A percentile compares a stretch with the other conserved stretches of the same genome.
Evolutionary conservation across 2,113 vertebrate genomes (phyloP).

Genomic region (Solea solea): DNA sequence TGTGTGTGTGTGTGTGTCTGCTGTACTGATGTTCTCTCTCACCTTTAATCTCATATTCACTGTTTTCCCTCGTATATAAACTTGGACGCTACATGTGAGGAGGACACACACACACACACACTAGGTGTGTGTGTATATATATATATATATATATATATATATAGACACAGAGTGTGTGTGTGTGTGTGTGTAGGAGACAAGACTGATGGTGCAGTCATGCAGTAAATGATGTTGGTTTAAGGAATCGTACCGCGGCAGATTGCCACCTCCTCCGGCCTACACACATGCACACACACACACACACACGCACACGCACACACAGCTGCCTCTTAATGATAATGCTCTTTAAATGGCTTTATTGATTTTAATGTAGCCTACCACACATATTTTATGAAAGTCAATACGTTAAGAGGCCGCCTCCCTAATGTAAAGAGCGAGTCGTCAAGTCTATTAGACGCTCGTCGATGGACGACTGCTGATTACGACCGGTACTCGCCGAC

Average conservation of each 20-base stretch:
- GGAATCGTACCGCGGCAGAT: slow-evolving; percentile 46
- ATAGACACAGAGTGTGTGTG: too few species aligned
- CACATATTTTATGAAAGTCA: slow-evolving; percentile 78
- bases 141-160: too few species aligned
- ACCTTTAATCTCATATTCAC: too few species aligned
- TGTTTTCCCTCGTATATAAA: too few species aligned
- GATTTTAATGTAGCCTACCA: slow-evolving; percentile 76
- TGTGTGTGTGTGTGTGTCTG: too few species aligned
- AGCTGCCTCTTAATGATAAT: slow-evolving; percentile 76
- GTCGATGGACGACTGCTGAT: slow-evolving; percentile 76
- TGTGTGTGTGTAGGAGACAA: slow-evolving; percentile 21
- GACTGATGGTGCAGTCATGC: slow-evolving; percentile 65
- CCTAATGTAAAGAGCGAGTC: slow-evolving; percentile 70
- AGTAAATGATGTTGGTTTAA: slow-evolving; percentile 79
- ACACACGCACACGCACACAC: slow-evolving; percentile 50
- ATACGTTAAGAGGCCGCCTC: slow-evolving; percentile 67
- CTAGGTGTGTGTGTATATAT: too few species aligned
- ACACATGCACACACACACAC: slow-evolving; percentile 29
- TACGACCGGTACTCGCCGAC: slow-evolving; percentile 26
- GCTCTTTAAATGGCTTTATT: slow-evolving; percentile 78
- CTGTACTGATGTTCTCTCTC: too few species aligned
- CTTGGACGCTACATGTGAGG: background rate
- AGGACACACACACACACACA: too few species aligned
- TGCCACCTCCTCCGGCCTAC: slow-evolving; percentile 37
- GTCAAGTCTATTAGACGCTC: slow-evolving; percentile 76